phyloP scores from a whole-genome alignment of 2,888 invertebrate genomes.

The Nycteola revayana region DNA sequence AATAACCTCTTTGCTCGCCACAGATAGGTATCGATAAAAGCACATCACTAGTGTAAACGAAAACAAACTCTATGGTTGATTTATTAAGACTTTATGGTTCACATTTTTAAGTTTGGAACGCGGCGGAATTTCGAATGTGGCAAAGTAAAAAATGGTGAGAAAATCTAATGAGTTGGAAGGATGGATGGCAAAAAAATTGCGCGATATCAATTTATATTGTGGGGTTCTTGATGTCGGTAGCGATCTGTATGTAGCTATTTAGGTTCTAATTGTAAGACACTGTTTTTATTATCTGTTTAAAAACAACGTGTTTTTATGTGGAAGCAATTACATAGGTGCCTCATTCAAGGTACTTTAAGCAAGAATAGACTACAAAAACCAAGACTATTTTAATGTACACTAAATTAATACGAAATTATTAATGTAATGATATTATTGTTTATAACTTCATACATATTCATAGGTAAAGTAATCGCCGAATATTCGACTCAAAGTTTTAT shows the following conservation, averaged over 20 bases:
- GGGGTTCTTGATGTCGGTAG: not conserved
- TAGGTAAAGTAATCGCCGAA: too few relatives aligned
- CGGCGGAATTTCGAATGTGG: slow-evolving; percentile 42
- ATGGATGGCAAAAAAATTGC: slow-evolving; percentile 23
- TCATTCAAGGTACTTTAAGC: too few relatives aligned
- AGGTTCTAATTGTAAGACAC: too few relatives aligned
- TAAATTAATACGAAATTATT: too few relatives aligned
- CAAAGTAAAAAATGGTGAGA: slow-evolving; percentile 38
- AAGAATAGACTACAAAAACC: too few relatives aligned
- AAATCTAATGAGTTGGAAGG: slow-evolving; percentile 39
- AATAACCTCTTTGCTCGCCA: slow-evolving; percentile 64
- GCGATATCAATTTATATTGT: not conserved
- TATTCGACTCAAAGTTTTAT: too few relatives aligned
- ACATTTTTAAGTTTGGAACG: slow-evolving; percentile 26
- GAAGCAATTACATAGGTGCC: too few relatives aligned
- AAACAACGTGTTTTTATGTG: too few relatives aligned
- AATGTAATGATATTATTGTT: too few relatives aligned
- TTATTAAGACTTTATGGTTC: not conserved
- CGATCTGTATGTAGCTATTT: slow-evolving; percentile 14
- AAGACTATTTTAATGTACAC: too few relatives aligned
- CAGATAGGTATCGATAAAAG: slow-evolving; percentile 60
- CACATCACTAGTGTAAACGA: slow-evolving; percentile 12
- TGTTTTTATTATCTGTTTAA: too few relatives aligned
- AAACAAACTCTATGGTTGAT: slow-evolving; percentile 23
- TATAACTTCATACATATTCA: too few relatives aligned